Conservation (phyloP, 2,888 invertebrate species). For the Nycteola revayana region DNA sequence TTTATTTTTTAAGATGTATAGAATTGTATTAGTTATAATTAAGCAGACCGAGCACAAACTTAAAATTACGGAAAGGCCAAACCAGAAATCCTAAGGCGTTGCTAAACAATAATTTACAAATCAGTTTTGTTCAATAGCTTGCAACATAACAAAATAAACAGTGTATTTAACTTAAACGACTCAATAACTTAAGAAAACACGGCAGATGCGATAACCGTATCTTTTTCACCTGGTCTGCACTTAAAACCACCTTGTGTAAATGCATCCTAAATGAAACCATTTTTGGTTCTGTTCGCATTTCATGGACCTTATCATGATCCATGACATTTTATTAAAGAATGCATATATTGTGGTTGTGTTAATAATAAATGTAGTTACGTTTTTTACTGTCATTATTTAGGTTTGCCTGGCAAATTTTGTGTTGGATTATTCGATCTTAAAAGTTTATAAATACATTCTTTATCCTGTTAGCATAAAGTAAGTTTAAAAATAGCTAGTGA, state of each 20-base stretch:
- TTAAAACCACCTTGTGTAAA: slow-evolving; percentile 50
- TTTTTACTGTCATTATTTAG: too few relatives aligned
- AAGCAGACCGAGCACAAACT: too few relatives aligned
- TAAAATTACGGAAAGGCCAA: slow-evolving; percentile 2
- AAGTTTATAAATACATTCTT: too few relatives aligned
- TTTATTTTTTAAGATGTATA: too few relatives aligned
- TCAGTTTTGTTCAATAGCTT: slow-evolving; percentile 9
- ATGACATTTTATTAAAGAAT: slow-evolving; percentile 39
- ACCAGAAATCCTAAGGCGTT: slow-evolving; percentile 5
- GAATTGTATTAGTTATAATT: too few relatives aligned
- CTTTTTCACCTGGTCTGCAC: slow-evolving; percentile 47
- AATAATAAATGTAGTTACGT: too few relatives aligned
- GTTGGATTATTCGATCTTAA: too few relatives aligned
- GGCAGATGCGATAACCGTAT: slow-evolving; percentile 47
- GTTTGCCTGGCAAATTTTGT: too few relatives aligned
- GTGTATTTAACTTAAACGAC: slow-evolving; percentile 12
- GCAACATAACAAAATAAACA: slow-evolving; percentile 9
- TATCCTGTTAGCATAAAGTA: too few relatives aligned
- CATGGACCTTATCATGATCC: slow-evolving; percentile 48
- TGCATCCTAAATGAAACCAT: slow-evolving; percentile 40
- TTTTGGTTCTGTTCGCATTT: slow-evolving; percentile 50
- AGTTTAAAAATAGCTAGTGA: too few relatives aligned
- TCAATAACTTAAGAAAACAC: slow-evolving; percentile 27
- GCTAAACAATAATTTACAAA: slow-evolving; percentile 7
- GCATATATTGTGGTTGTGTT: too few relatives aligned